These are phyloP conservation scores for Heliconius himera DNA, from an alignment of 1,140 invertebrate genomes.

Conservation along the genomic window DNA sequence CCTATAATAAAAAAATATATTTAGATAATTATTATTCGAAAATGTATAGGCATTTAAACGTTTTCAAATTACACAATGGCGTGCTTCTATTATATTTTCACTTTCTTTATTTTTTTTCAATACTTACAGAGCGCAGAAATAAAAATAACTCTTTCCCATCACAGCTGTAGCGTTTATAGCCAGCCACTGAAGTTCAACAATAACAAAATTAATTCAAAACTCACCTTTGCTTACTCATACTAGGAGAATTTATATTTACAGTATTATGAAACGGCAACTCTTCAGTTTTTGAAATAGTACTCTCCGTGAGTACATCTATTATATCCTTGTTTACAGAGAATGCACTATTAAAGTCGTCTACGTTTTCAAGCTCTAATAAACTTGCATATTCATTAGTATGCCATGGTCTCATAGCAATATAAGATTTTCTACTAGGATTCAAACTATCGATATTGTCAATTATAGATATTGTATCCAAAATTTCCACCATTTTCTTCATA, in stretches of 20 bases:
- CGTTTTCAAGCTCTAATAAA: constrained; percentile 66
- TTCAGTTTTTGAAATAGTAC: constrained; percentile 44
- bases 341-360: constrained; percentile 52
- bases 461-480: constrained; percentile 61
- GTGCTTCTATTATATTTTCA: too few species aligned
- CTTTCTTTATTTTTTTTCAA: too few species aligned
- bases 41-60: too few species aligned
- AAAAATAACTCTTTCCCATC: too few species aligned
- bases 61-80: too few species aligned
- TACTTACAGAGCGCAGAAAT: too few species aligned
- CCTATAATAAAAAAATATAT: constrained; percentile 43
- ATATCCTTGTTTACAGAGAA: constrained; percentile 53
- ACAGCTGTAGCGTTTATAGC: background rate
- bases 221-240: constrained; percentile 40
- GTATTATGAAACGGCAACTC: constrained; percentile 43
- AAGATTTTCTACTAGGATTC: constrained; percentile 27
- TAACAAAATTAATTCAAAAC: background rate
- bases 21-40: background rate
- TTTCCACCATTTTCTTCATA: constrained; percentile 52
- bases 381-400: constrained; percentile 53
- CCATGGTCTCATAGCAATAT: constrained; percentile 60
- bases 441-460: constrained; percentile 54
- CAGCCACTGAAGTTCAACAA: background rate
- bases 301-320: constrained; percentile 48
- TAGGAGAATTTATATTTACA: constrained; percentile 44